Evolutionary conservation across 2,113 vertebrate species (phyloP).

Genomic region (Plectropomus leopardus): DNA sequence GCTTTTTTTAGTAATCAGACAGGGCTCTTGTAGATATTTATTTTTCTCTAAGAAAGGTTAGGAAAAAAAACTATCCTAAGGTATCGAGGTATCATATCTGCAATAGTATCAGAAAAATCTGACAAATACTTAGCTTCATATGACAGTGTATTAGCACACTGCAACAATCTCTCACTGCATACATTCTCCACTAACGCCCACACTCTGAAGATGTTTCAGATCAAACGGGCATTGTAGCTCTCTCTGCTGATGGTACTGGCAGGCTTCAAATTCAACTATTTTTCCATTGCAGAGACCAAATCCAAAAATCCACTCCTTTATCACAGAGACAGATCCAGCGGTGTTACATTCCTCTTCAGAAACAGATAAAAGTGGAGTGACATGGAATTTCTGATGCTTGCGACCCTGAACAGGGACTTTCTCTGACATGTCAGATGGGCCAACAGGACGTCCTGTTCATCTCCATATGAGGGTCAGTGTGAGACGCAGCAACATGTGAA

Average conservation of each 20-base stretch:
- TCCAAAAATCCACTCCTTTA: background rate
- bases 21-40: background rate
- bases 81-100: background rate
- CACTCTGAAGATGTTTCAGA: background rate
- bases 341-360: background rate
- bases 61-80: background rate
- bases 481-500: background rate
- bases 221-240: background rate
- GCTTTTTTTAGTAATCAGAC: background rate
- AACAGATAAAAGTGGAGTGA: background rate
- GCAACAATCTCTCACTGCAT: background rate
- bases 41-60: background rate
- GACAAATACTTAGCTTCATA: background rate
- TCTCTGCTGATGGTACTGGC: background rate
- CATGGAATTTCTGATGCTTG: background rate
- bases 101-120: background rate
- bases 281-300: background rate
- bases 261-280: background rate
- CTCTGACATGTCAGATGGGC: slow-evolving; percentile 7
- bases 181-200: background rate
- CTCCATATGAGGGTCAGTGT: background rate
- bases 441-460: background rate
- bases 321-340: background rate
- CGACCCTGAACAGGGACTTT: background rate
- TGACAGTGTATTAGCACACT: background rate